These are phyloP conservation scores for Sitophilus oryzae DNA, from an alignment of 1,140 invertebrate species.

Conservation along the genomic window DNA sequence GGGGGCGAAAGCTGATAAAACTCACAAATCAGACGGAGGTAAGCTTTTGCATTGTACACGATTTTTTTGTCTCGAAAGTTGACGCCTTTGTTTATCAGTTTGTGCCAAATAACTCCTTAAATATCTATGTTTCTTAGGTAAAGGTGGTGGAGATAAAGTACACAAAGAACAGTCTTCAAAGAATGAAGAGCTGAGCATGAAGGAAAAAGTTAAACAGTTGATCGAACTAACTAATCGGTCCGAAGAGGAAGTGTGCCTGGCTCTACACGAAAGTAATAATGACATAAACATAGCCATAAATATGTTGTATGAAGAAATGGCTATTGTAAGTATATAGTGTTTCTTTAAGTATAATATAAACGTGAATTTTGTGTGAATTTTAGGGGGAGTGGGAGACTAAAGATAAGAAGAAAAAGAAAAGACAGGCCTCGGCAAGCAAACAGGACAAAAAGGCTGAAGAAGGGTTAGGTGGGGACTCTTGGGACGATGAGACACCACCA, in stretches of 20 bases:
- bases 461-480: slow-evolving; percentile 39
- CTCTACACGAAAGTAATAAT: slow-evolving; percentile 74
- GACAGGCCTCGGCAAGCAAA: slow-evolving; percentile 46
- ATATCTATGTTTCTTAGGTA: slow-evolving; percentile 23
- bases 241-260: slow-evolving; percentile 77
- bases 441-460: slow-evolving; percentile 43
- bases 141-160: slow-evolving; percentile 36
- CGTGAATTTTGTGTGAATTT: slow-evolving; percentile 1
- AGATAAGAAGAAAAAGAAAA: slow-evolving; percentile 82
- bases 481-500: slow-evolving; percentile 38
- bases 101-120: too few relatives aligned
- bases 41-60: slow-evolving; percentile 13
- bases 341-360: too few relatives aligned
- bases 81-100: too few relatives aligned
- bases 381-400: slow-evolving; percentile 72
- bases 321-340: slow-evolving; percentile 45
- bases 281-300: slow-evolving; percentile 69
- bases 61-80: background rate
- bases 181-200: slow-evolving; percentile 35
- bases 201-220: slow-evolving; percentile 67
- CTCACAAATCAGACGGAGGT: slow-evolving; percentile 39
- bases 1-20: slow-evolving; percentile 42
- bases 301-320: slow-evolving; percentile 66
- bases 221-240: slow-evolving; percentile 74
- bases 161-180: slow-evolving; percentile 32